Evolutionary conservation across 2,888 invertebrate species (phyloP).

Genomic region (Trichogramma evanescens): DNA sequence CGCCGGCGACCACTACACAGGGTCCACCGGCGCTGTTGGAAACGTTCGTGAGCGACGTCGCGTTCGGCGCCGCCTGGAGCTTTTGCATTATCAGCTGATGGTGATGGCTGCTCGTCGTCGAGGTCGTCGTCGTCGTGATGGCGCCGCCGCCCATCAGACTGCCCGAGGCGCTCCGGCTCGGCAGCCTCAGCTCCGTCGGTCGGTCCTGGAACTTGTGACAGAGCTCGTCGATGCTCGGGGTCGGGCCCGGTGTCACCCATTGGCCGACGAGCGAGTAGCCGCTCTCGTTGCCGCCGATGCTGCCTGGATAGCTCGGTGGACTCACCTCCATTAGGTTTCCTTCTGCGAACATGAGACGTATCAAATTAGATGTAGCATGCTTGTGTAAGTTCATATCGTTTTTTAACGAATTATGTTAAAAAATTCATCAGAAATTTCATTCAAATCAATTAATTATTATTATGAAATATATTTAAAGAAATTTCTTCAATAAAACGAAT

Average conservation of each 20-base stretch:
- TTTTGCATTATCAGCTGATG: too few relatives aligned
- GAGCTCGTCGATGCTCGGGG: constrained; percentile 46
- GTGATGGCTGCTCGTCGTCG: constrained; percentile 38
- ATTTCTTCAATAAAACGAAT: too few relatives aligned
- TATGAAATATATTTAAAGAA: too few relatives aligned
- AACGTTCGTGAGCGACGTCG: constrained; percentile 14
- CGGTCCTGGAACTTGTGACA: constrained; percentile 43
- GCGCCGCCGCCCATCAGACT: not conserved
- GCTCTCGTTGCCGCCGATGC: constrained; percentile 7
- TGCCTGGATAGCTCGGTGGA: constrained; percentile 43
- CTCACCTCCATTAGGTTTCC: constrained; percentile 43
- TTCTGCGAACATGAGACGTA: constrained; percentile 30
- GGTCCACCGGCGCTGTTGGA: constrained; percentile 31
- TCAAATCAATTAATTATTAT: too few relatives aligned
- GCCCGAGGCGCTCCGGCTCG: constrained; percentile 31
- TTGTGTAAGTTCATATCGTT: too few relatives aligned
- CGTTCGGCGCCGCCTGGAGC: constrained; percentile 9
- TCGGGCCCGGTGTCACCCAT: constrained; percentile 50
- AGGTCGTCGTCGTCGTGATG: constrained; percentile 25
- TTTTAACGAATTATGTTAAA: too few relatives aligned
- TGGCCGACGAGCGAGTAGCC: constrained; percentile 42
- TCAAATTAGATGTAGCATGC: too few relatives aligned
- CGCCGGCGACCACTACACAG: constrained; percentile 45
- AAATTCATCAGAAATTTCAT: too few relatives aligned
- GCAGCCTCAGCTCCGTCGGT: constrained; percentile 44